A percentile compares a stretch with the other conserved stretches of the same genome.
These are phyloP conservation scores for Scaptomyza flava DNA, from an alignment of 2,888 invertebrate species.

Conservation along the genomic window DNA sequence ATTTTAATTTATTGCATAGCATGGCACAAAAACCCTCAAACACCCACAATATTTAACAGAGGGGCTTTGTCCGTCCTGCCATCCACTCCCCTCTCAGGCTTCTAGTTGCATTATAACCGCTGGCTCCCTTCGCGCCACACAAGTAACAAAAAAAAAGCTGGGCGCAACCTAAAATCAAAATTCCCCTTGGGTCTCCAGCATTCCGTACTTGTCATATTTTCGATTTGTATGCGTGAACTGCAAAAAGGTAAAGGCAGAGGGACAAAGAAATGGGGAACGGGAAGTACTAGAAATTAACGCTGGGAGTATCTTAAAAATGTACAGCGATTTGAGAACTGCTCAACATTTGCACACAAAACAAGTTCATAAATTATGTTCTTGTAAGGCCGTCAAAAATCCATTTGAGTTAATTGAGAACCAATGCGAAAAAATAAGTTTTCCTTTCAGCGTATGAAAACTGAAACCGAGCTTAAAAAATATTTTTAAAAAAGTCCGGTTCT, in stretches of 20 bases:
- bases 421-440: too few species aligned
- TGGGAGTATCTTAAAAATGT: neutral
- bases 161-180: constrained; percentile 33
- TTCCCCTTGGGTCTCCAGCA: constrained; percentile 37
- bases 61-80: constrained; percentile 5
- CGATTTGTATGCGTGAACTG: constrained; percentile 24
- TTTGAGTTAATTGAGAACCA: too few species aligned
- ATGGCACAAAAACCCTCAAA: constrained; percentile 30
- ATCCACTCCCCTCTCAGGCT: neutral
- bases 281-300: neutral
- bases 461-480: too few species aligned
- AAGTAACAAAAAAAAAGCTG: neutral
- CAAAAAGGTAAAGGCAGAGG: neutral
- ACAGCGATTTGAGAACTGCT: constrained; percentile 7
- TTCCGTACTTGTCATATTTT: constrained; percentile 48
- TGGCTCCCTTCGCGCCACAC: constrained; percentile 25
- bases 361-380: too few species aligned
- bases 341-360: too few species aligned
- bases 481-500: too few species aligned
- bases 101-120: constrained; percentile 31
- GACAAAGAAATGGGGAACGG: neutral
- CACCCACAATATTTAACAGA: constrained; percentile 40
- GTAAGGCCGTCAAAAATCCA: too few species aligned
- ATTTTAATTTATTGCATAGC: constrained; percentile 70
- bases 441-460: too few species aligned